phyloP scores from a whole-genome alignment of 2,797 vertebrate species.

The Chelon labrosus region DNA sequence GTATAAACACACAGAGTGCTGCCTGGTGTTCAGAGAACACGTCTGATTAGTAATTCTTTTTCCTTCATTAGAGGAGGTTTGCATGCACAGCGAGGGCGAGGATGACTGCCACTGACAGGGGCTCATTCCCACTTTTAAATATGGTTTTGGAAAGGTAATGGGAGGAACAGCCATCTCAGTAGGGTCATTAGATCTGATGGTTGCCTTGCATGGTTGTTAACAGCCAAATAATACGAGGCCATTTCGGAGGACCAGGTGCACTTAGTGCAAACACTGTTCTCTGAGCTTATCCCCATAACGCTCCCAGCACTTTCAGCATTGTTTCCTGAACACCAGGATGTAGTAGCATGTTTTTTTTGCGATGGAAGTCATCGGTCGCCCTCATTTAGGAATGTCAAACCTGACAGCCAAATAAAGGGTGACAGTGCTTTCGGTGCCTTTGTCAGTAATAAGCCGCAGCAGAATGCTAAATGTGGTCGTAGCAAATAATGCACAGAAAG shows the following conservation, averaged over 20 bases:
- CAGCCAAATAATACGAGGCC: conserved; percentile 61
- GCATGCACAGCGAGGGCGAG: conserved; percentile 8
- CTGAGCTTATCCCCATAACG: conserved; percentile 32
- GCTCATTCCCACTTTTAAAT: conserved; percentile 51
- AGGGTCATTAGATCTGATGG: conserved; percentile 65
- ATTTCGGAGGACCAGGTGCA: conserved; percentile 62
- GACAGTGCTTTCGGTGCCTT: background rate
- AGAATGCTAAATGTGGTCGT: background rate
- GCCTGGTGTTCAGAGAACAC: background rate
- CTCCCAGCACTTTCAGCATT: conserved; percentile 10
- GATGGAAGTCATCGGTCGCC: conserved; percentile 1
- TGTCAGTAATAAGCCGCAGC: background rate
- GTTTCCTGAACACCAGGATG: conserved; percentile 13
- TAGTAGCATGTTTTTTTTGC: conserved; percentile 5
- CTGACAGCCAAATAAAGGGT: background rate
- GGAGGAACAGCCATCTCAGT: conserved; percentile 56
- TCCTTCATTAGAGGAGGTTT: conserved; percentile 4
- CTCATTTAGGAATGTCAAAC: conserved; percentile 11
- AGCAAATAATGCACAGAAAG: background rate
- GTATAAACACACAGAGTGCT: background rate
- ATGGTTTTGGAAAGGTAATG: conserved; percentile 51
- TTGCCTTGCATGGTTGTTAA: conserved; percentile 66
- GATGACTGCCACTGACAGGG: conserved; percentile 9
- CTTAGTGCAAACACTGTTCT: conserved; percentile 50
- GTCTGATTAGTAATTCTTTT: conserved; percentile 4